phyloP scores from a whole-genome alignment of 2,888 invertebrate genomes.

The Phytoseiulus persimilis region DNA sequence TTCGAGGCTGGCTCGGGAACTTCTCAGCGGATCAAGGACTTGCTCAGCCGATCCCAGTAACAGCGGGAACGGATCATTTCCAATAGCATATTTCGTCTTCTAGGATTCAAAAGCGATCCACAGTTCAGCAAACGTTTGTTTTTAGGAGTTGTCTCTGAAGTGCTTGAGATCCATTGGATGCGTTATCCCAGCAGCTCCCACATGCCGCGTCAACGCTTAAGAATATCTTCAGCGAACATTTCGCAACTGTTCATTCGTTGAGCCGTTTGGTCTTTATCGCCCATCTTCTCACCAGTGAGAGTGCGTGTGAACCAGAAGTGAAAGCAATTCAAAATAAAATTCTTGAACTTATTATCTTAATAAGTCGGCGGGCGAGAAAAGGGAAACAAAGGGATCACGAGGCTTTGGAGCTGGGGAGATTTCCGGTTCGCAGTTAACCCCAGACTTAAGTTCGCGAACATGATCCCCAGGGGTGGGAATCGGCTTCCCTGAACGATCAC shows the following conservation, averaged over 20 bases:
- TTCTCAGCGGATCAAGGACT: background rate
- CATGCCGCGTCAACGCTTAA: background rate
- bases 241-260: background rate
- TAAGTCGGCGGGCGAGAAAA: background rate
- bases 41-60: background rate
- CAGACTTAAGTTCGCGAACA: background rate
- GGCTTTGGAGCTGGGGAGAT: background rate
- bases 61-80: background rate
- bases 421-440: background rate
- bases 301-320: background rate
- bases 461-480: background rate
- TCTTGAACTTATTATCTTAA: background rate
- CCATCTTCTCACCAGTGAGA: background rate
- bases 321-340: background rate
- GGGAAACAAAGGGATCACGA: background rate
- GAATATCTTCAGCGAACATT: background rate
- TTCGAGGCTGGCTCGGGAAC: background rate
- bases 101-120: background rate
- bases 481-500: background rate
- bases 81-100: background rate
- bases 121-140: background rate
- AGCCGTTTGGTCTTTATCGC: background rate
- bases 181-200: background rate
- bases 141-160: too few relatives aligned
- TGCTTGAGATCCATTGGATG: background rate